These are phyloP conservation scores for Kryphioiulus occultus DNA, from an alignment of 2,888 invertebrate genomes.

Conservation along the genomic window DNA sequence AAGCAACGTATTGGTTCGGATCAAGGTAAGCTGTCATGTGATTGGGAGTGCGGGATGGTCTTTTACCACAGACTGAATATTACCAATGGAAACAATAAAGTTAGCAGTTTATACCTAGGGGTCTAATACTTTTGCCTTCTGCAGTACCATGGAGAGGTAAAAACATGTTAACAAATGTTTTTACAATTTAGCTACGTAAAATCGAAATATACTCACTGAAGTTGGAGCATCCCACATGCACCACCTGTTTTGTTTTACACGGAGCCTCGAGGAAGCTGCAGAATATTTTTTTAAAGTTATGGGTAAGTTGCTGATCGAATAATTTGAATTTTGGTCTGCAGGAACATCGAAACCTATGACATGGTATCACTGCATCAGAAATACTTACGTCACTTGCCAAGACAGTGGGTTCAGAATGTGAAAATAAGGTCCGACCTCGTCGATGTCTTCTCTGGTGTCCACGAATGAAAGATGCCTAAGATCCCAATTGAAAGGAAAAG, in stretches of 20 bases:
- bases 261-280: constrained; percentile 76
- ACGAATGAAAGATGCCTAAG: constrained; percentile 74
- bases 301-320: too few relatives aligned
- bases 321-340: neutral
- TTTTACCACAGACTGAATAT: constrained; percentile 72
- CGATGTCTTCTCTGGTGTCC: constrained; percentile 71
- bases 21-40: constrained; percentile 51
- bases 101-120: too few relatives aligned
- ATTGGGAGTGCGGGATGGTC: constrained; percentile 63
- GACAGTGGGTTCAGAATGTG: constrained; percentile 83
- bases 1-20: constrained; percentile 54
- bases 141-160: neutral
- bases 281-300: constrained; percentile 64
- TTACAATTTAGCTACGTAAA: neutral
- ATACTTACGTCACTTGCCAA: constrained; percentile 59
- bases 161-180: neutral
- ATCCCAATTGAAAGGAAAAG: neutral
- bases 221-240: constrained; percentile 80
- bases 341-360: neutral
- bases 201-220: constrained; percentile 68
- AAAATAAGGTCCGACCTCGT: constrained; percentile 73
- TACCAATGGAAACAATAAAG: neutral
- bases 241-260: constrained; percentile 78
- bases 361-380: neutral
- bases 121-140: too few relatives aligned